Percentiles rank a stretch among this genome's conserved stretches.
Evolutionary conservation across 2,113 vertebrate genomes (phyloP).

Genomic region (Daubentonia madagascariensis): DNA sequence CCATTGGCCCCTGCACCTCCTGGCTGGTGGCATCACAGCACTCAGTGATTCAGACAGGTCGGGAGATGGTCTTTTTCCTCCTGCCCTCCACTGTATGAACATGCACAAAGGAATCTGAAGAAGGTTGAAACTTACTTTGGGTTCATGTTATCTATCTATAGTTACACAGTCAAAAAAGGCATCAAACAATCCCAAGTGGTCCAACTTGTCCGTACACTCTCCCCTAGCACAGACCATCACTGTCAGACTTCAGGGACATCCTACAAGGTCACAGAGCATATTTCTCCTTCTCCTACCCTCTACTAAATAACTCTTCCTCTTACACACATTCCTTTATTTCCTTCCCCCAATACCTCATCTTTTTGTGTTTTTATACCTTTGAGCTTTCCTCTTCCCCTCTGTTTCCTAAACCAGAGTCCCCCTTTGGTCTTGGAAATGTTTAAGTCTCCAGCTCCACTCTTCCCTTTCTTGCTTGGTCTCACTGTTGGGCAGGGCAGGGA

Average conservation of each 20-base stretch:
- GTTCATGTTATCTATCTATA: neutral
- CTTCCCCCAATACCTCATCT: neutral
- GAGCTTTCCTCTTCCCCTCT: neutral
- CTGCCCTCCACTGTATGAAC: neutral
- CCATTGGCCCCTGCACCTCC: neutral
- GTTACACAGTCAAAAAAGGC: neutral
- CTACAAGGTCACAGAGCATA: no score
- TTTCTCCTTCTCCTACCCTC: neutral
- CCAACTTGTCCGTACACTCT: accelerated
- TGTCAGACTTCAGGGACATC: neutral
- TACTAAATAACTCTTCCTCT: neutral
- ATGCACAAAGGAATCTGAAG: neutral
- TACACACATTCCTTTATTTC: neutral
- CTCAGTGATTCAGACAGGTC: neutral
- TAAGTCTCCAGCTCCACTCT: neutral
- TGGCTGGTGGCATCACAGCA: neutral
- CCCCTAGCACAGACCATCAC: neutral
- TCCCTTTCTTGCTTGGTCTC: neutral
- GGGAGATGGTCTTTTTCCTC: neutral
- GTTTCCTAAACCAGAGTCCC: neutral
- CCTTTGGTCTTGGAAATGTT: neutral
- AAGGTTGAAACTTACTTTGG: neutral
- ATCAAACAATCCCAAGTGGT: neutral
- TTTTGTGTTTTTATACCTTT: neutral
- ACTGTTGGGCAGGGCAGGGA: neutral